Base-by-base conservation (phyloP, 2,888 invertebrate genomes). In the Ectemnius continuus region DNA sequence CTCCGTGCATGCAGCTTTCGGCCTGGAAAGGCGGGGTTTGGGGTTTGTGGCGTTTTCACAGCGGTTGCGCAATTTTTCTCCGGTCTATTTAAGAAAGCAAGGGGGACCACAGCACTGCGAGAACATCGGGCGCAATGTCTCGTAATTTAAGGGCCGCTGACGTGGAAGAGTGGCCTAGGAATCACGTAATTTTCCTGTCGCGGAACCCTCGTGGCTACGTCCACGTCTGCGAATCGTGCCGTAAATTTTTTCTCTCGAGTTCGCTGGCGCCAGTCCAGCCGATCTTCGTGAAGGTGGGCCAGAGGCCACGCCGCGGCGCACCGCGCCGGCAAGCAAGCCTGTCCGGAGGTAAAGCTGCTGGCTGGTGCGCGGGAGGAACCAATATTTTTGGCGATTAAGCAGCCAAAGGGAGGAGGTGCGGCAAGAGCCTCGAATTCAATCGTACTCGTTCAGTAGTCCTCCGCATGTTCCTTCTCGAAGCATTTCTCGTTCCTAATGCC, bases 351-450 rank as follows among this genome's bases (percentile, higher is more conserved):
- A 61, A 78, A 70, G 68, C 52, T 70, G 67, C 23, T 52, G 36
- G 36, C 66, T 16, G 14, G 71, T 26, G 69, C 60, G 61, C 63
- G 61, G 57, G 64, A 62, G 28, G 74, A 70, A 76, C 82, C 85
- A 85, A 89, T 89, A 88, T 89, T 89, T 89, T 87, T 75, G 78
- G 70, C 87, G 87, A 88, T 88, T 87, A 88, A 85, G 83, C 81
- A 76, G 63, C 62, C 26, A 58, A 60, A 63, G 47, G 62, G 75
- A 63, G 68, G 45, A 58, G 61, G 6, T 6, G 36, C 36, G 36
- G 13, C 56, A 61, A 61, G 23, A 23, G 26, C 36, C 36, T 68
- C 74, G 73, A 87, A 88, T 88, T 87, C 87, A 89, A 88, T 89
- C 86, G 81, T 83, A 79, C 70, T 16, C 16, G 52, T 14, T 52